A percentile compares a stretch with the other conserved stretches of the same genome.
Conservation (phyloP, 2,888 invertebrate genomes). For the Campopleginae sp. region DNA sequence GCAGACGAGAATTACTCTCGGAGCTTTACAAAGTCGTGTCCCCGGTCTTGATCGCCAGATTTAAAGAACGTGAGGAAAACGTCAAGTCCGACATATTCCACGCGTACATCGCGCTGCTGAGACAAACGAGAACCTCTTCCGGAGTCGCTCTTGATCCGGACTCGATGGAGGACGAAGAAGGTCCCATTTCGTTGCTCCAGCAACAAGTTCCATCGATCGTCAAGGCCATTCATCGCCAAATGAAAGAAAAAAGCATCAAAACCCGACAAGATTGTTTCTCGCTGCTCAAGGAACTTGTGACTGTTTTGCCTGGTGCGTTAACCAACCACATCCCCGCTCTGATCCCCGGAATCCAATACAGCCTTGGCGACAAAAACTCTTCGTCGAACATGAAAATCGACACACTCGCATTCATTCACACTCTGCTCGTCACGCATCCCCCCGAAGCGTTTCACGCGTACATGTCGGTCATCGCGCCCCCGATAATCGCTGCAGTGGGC, state of each 20-base stretch:
- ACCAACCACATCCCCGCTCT: slow-evolving; percentile 93
- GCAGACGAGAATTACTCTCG: slow-evolving; percentile 94
- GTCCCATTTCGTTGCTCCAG: slow-evolving; percentile 87
- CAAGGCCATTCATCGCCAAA: slow-evolving; percentile 94
- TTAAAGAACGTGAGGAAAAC: slow-evolving; percentile 99
- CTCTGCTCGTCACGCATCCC: slow-evolving; percentile 91
- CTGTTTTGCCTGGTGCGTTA: slow-evolving; percentile 95
- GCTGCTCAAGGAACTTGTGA: slow-evolving; percentile 94
- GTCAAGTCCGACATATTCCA: slow-evolving; percentile 99
- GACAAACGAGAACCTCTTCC: slow-evolving; percentile 93
- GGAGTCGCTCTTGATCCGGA: slow-evolving; percentile 89
- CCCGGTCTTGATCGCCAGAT: slow-evolving; percentile 95
- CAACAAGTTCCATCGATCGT: slow-evolving; percentile 91
- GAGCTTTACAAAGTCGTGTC: slow-evolving; percentile 96
- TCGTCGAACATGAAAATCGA: slow-evolving; percentile 99
- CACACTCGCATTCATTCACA: slow-evolving; percentile 95
- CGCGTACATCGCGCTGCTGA: slow-evolving; percentile 96
- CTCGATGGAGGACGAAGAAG: slow-evolving; percentile 90
- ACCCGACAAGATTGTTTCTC: slow-evolving; percentile 96
- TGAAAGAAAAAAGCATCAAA: slow-evolving; percentile 94
- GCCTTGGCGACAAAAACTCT: slow-evolving; percentile 95
- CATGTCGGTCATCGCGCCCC: slow-evolving; percentile 91
- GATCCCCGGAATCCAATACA: slow-evolving; percentile 95
- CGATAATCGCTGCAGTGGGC: slow-evolving; percentile 94
- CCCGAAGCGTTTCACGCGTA: slow-evolving; percentile 92